phyloP scores from a whole-genome alignment of 92 coral and sea anemone genomes.

The Nematostella vectensis region DNA sequence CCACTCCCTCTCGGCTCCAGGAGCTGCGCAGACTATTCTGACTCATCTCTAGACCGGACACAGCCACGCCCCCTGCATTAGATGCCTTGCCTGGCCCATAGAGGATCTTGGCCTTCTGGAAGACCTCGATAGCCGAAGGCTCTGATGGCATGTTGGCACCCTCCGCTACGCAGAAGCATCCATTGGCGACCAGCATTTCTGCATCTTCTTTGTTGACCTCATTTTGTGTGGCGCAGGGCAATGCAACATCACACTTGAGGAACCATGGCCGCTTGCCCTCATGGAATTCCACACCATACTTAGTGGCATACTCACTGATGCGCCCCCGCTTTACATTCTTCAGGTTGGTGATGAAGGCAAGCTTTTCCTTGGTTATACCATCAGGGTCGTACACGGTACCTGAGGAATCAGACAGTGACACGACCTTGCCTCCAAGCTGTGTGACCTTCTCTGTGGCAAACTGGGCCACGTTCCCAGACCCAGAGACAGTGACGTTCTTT shows the following conservation, averaged over 20 bases:
- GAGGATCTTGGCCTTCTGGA: constrained; percentile 49
- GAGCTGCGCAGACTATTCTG: constrained; percentile 83
- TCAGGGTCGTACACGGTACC: constrained; percentile 74
- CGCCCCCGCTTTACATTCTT: constrained; percentile 79
- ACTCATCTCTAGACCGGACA: constrained; percentile 91
- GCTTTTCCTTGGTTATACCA: constrained; percentile 65
- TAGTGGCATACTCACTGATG: constrained; percentile 54
- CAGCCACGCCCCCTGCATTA: constrained; percentile 90
- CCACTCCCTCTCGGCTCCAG: constrained; percentile 81
- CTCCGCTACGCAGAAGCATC: constrained; percentile 73
- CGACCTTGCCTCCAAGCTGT: constrained; percentile 68
- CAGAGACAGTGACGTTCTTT: constrained; percentile 63
- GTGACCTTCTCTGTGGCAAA: constrained; percentile 77
- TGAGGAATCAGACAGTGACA: constrained; percentile 68
- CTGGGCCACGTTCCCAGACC: constrained; percentile 89
- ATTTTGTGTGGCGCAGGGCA: constrained; percentile 87
- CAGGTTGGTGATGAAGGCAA: constrained; percentile 6
- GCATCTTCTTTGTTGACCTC: constrained; percentile 72
- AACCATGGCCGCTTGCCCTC: constrained; percentile 85
- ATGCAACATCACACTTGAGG: constrained; percentile 65
- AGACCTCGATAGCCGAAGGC: constrained; percentile 71
- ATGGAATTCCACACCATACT: constrained; percentile 60
- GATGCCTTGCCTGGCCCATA: constrained; percentile 88
- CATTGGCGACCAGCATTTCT: constrained; percentile 49
- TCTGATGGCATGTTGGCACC: constrained; percentile 86